Evolutionary conservation across 2,113 vertebrate genomes (phyloP).

Genomic region (Sapayoa aenigma): DNA sequence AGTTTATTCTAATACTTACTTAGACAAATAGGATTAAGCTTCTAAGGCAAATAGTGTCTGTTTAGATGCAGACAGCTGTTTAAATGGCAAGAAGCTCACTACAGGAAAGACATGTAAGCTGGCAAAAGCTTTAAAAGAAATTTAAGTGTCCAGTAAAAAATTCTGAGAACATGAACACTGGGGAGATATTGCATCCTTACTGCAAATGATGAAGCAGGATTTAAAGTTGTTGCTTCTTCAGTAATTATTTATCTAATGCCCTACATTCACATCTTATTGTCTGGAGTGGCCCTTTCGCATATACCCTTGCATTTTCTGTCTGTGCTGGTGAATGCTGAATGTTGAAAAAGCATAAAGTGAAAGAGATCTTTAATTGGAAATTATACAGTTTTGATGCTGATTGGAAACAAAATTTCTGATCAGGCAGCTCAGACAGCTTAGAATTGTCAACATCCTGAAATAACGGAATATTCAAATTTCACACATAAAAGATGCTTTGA

Average conservation of each 20-base stretch:
- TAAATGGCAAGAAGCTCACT: neutral
- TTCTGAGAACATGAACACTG: neutral
- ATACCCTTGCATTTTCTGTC: neutral
- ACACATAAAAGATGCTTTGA: neutral
- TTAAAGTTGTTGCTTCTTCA: neutral
- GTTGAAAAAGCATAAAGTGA: neutral
- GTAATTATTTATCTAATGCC: neutral
- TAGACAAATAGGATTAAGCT: neutral
- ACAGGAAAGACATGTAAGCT: neutral
- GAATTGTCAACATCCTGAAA: neutral
- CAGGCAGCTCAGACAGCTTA: neutral
- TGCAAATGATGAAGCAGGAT: neutral
- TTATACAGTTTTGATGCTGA: neutral
- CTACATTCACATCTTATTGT: neutral
- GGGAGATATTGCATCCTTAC: neutral
- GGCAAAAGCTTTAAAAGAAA: neutral
- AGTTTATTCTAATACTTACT: neutral
- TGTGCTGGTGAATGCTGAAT: neutral
- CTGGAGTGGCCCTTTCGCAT: neutral
- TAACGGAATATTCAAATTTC: slow-evolving; percentile 26
- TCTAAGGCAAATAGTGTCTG: neutral
- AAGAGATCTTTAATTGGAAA: neutral
- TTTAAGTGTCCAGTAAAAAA: neutral
- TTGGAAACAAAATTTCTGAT: neutral
- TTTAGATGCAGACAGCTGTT: neutral